Conservation (phyloP, 1,140 invertebrate species). For the Euura lappo region DNA sequence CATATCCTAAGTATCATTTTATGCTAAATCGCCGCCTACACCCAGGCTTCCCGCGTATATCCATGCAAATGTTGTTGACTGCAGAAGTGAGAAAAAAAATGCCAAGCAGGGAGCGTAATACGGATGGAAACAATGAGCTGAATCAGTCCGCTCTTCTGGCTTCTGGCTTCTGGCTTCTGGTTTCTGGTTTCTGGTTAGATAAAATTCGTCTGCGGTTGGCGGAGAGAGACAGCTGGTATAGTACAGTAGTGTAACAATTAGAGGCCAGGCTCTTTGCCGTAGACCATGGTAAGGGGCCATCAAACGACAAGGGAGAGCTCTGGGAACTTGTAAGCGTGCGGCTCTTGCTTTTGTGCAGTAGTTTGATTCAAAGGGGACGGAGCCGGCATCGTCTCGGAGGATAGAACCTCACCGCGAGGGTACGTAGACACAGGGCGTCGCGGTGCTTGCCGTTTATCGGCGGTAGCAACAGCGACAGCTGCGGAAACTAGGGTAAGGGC, state of each 20-base stretch:
- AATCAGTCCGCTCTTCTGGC: neutral
- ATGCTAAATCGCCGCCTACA: neutral
- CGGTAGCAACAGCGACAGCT: neutral
- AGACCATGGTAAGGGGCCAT: neutral
- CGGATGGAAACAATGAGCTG: neutral
- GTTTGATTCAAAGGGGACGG: neutral
- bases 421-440: neutral
- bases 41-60: no score
- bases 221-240: no score
- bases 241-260: no score
- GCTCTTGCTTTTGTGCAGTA: neutral
- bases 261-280: no score
- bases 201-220: neutral
- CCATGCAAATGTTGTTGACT: neutral
- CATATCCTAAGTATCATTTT: constrained; percentile 25
- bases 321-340: neutral
- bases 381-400: neutral
- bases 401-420: neutral
- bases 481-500: no score
- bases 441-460: neutral
- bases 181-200: neutral
- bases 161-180: no score
- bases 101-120: neutral
- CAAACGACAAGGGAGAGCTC: neutral
- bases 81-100: neutral